Evolutionary conservation across 2,797 vertebrate species (phyloP), one percentile per base, ranked within the genome.

Genomic region (Sparus aurata): DNA sequence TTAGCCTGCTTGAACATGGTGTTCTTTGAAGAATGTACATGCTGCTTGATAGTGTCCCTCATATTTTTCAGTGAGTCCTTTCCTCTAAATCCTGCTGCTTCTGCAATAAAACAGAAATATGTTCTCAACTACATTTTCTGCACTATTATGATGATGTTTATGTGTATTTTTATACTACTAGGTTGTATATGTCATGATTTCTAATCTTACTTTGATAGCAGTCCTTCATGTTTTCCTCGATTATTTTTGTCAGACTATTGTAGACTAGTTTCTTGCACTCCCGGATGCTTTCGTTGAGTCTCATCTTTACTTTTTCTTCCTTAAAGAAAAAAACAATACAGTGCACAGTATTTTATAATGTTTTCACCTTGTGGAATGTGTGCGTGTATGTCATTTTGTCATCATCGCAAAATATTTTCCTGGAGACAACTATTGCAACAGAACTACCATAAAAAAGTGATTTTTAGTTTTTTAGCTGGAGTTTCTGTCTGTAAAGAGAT

Each of bases 191-290:
- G 8, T 58, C 1, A 2, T 27, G 1, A 23, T 45, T 6, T 34
- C 16, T 0, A 30, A 30, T 70, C 73, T 76, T 73, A 90, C 90
- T 20, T 13, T 3, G 0, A 5, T 92, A 92, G 58, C 86, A 77
- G 4, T 34, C 12, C 17, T 71, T 2, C 89, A 92, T 90, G 5
- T 1, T 12, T 0, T 1, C 2, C 68, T 18, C n/a, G 0, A 91
- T 78, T 18, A 68, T 83, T 0, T 25, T 3, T 0, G 6, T 73
- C 70, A 92, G 38, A 55, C 75, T 69, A 27, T 0, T 45, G 68
- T 91, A 91, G 50, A 91, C 77, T 5, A 0, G n/a, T 79, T 91
- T 89, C 58, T 91, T 91, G 1, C 3, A 0, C 0, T 81, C 22
- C 15, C 46, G 46, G 59, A 90, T 87, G 3, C 0, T 4, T 45